Base-by-base conservation (phyloP, 2,113 vertebrate species). In the Lota lota region DNA sequence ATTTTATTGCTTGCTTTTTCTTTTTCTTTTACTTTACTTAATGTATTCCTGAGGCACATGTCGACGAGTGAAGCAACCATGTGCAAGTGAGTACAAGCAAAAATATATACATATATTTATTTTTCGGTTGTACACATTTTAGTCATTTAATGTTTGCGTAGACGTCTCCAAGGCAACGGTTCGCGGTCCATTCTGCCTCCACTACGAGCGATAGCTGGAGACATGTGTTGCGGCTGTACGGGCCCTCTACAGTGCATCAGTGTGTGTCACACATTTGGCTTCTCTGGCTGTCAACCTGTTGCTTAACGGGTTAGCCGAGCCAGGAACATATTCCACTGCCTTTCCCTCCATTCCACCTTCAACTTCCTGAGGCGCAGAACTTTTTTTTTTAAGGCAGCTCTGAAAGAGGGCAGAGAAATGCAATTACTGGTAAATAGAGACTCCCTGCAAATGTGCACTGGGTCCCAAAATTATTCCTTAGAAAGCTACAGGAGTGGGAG, bases 371-470 rank as follows among this genome's bases (percentile, higher is more conserved):
- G 81, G 78, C 84, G 77, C 79, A 24, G 67, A 77, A 78, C 77
- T 78, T 75, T 83, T 18, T 18, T 59, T 88, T 75, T 87, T 79
- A 85, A 85, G 76, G 76, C 76, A 72, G 69, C 69, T 58, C 78
- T 79, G 76, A 83, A 82, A 79, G 78, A 76, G 75, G 85, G 70
- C 79, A 87, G 86, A 88, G 83, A 88, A 88, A 90, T 85, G 88
- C 88, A 92, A 91, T 92, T 89, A 90, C 87, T 86, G 78, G 83
- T 88, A 88, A 91, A 91, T 87, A 88, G 81, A 78, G 85, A 86
- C 88, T 81, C 87, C 90, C 88, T 76, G 88, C 85, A 84, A 86
- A 89, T 90, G 76, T 68, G 84, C 79, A 82, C 78, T 63, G 73
- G 76, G 74, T 82, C 79, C 78, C 78, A 75, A 87, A 88, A 88